Evolutionary conservation across 1,140 invertebrate genomes (phyloP), one percentile per base, ranked within the genome.

Genomic region (Brachionus plicatilis): DNA sequence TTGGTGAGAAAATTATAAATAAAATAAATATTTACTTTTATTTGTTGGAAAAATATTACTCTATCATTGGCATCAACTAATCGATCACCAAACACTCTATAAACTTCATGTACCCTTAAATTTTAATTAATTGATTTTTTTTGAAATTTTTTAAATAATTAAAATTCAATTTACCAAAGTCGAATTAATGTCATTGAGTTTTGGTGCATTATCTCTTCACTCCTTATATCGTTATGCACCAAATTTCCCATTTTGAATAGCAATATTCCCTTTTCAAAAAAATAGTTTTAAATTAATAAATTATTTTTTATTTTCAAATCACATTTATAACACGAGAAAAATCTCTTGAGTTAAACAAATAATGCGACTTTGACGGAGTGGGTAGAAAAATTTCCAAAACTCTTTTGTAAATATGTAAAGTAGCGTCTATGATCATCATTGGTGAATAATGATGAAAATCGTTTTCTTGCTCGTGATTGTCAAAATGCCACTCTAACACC

Each of bases 281-380:
- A 27, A 76, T 27, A 76, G 14, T 29, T 27, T n/a, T 27, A 53
- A 29, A 27, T 47, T 5, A 24, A 50, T 50, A n/a, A 45, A 11
- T 43, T 17, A n/a, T 45, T 17, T 45, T 37, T 7, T n/a, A 24
- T 9, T 41, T 20, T 43, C n/a, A 50, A 76, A 27, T 47, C 53
- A 82, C 79, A 43, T 82, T 60, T 3, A 82, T 20, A 43, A 84
- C 70, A 17, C 84, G 70, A 9, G 89, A 86, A 87, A 96, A 94
- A 90, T 98, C 96, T 86, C 96, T 92, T 85, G 98, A 91, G 90
- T 98, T 98, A 89, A 98, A 98, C 0, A 96, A 91, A 88, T 98
- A 97, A 89, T 97, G 96, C 1, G 94, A 96, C 87, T 97, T 96
- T 2, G 94, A 91, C 0, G 95, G 95, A 1, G 95, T 97, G 5